Evolutionary conservation across 2,888 invertebrate species (phyloP).

Genomic region (Agrotis clavis): DNA sequence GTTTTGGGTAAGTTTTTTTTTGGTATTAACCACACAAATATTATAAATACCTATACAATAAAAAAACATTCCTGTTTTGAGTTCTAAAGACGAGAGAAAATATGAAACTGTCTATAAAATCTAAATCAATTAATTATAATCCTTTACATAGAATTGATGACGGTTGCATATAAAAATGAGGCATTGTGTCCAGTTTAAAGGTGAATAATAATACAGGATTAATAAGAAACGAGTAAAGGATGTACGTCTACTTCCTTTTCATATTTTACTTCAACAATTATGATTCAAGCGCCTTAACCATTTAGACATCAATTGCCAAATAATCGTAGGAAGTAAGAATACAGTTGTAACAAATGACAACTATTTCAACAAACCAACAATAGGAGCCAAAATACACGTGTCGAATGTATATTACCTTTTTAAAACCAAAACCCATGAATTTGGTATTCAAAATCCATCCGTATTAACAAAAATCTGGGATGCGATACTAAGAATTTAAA

Average conservation of each 20-base stretch:
- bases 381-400: constrained; percentile 61
- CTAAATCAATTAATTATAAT: background rate
- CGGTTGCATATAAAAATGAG: constrained; percentile 15
- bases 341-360: constrained; percentile 41
- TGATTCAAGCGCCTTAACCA: constrained; percentile 39
- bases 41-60: background rate
- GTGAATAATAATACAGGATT: constrained; percentile 41
- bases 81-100: no score
- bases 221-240: constrained; percentile 43
- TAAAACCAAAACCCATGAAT: constrained; percentile 70
- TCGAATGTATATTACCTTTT: constrained; percentile 70
- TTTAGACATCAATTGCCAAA: constrained; percentile 47
- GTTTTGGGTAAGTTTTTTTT: constrained; percentile 81
- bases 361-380: constrained; percentile 65
- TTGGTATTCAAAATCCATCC: constrained; percentile 80
- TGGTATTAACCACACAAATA: background rate
- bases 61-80: background rate
- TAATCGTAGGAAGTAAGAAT: constrained; percentile 54
- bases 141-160: background rate
- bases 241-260: constrained; percentile 50
- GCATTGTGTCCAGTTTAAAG: constrained; percentile 24
- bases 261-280: constrained; percentile 42
- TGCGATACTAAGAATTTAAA: constrained; percentile 77
- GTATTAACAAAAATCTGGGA: constrained; percentile 85
- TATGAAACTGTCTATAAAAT: background rate